These are phyloP conservation scores for Porites divaricata DNA, from an alignment of 92 coral and sea anemone genomes.

Conservation along the genomic window DNA sequence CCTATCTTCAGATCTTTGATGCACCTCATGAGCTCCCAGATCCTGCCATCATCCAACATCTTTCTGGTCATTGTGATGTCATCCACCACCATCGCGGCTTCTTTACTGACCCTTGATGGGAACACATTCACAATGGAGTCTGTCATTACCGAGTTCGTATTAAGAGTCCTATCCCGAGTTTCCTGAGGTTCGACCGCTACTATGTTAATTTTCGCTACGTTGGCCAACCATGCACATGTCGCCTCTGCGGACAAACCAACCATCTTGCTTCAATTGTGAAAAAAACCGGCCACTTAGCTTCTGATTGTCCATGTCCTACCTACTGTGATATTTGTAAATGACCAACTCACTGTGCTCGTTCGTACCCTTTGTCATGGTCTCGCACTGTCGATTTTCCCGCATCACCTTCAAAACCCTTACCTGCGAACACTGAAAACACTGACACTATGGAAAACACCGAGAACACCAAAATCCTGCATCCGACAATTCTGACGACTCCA, in stretches of 20 bases:
- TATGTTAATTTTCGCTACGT: background rate
- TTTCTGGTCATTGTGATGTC: slow-evolving; percentile 1
- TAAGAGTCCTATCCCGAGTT: slow-evolving; percentile 4
- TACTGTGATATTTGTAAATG: background rate
- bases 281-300: slow-evolving; percentile 9
- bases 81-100: background rate
- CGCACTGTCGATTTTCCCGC: background rate
- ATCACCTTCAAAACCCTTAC: background rate
- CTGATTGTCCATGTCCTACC: background rate
- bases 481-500: no score
- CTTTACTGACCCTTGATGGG: background rate
- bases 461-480: no score
- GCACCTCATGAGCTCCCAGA: slow-evolving; percentile 25
- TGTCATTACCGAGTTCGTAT: background rate
- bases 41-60: background rate
- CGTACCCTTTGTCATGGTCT: background rate
- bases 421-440: background rate
- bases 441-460: no score
- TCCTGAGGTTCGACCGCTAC: background rate
- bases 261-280: slow-evolving; percentile 44
- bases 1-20: slow-evolving; percentile 19
- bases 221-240: slow-evolving; percentile 22
- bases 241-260: background rate
- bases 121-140: background rate
- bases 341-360: background rate